These are phyloP conservation scores for Rhinogobius similis DNA, from an alignment of 2,113 vertebrate genomes.

Conservation along the genomic window DNA sequence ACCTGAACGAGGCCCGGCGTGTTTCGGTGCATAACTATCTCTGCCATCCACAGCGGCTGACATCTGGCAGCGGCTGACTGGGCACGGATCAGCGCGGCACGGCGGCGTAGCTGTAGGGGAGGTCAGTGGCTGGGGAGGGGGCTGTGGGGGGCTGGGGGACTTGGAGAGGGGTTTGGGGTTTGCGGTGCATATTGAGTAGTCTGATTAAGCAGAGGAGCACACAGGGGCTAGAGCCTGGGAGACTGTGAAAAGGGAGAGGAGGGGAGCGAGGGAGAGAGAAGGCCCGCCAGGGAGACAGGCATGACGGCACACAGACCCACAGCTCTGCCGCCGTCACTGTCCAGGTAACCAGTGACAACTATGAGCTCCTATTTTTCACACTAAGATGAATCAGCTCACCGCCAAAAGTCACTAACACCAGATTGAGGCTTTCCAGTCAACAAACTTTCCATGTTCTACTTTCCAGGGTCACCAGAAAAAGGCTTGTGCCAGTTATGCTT, in stretches of 20 bases:
- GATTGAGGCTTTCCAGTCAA: neutral
- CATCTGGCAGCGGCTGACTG: slow-evolving; percentile 71
- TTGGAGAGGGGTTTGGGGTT: slow-evolving; percentile 35
- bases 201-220: slow-evolving; percentile 71
- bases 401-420: neutral
- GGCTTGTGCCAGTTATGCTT: neutral
- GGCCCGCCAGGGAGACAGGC: slow-evolving; percentile 58
- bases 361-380: slow-evolving; percentile 20
- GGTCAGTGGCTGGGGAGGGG: slow-evolving; percentile 65
- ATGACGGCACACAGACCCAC: slow-evolving; percentile 50
- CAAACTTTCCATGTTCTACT: slow-evolving; percentile 13
- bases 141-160: slow-evolving; percentile 44
- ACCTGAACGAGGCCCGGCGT: slow-evolving; percentile 48
- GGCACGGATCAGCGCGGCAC: slow-evolving; percentile 62
- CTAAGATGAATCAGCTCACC: slow-evolving; percentile 5
- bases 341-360: slow-evolving; percentile 55
- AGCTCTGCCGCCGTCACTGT: slow-evolving; percentile 50
- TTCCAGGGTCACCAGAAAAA: slow-evolving; percentile 5
- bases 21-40: slow-evolving; percentile 60
- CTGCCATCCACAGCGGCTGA: slow-evolving; percentile 68
- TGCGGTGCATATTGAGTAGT: slow-evolving; percentile 71
- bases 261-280: slow-evolving; percentile 12
- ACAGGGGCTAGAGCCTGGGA: slow-evolving; percentile 44
- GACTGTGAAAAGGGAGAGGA: neutral
- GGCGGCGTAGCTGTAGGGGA: slow-evolving; percentile 69